Evolutionary conservation across 2,888 invertebrate species (phyloP).

Genomic region (Drosophila setosimentum): DNA sequence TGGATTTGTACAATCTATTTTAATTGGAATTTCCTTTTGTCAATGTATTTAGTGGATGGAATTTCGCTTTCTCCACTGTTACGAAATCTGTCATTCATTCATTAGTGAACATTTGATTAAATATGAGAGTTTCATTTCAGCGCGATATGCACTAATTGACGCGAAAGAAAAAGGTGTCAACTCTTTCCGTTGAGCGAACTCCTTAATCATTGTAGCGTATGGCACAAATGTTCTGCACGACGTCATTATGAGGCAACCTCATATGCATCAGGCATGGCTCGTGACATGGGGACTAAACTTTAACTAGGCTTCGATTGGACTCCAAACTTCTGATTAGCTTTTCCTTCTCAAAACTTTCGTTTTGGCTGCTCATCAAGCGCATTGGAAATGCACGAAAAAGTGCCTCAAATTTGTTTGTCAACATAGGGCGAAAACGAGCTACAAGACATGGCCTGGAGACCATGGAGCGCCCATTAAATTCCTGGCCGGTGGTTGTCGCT

Average conservation of each 20-base stretch:
- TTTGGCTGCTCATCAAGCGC: constrained; percentile 65
- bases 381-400: constrained; percentile 67
- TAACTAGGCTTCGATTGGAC: constrained; percentile 51
- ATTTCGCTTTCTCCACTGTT: not conserved
- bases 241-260: constrained; percentile 75
- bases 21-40: not conserved
- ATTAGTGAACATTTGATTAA: not conserved
- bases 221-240: constrained; percentile 73
- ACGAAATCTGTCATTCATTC: not conserved
- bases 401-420: constrained; percentile 73
- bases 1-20: not conserved
- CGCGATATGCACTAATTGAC: constrained; percentile 53
- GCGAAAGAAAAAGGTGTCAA: constrained; percentile 68
- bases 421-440: constrained; percentile 8
- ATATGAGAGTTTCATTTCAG: not conserved
- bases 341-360: constrained; percentile 51
- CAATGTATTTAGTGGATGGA: not conserved
- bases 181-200: constrained; percentile 41
- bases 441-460: constrained; percentile 10
- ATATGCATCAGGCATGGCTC: constrained; percentile 69
- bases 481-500: constrained; percentile 69
- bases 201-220: constrained; percentile 65
- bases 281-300: constrained; percentile 56
- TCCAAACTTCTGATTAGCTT: constrained; percentile 64
- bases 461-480: constrained; percentile 65